Conservation (phyloP, 2,797 vertebrate genomes). For the Poecilia gillii region DNA sequence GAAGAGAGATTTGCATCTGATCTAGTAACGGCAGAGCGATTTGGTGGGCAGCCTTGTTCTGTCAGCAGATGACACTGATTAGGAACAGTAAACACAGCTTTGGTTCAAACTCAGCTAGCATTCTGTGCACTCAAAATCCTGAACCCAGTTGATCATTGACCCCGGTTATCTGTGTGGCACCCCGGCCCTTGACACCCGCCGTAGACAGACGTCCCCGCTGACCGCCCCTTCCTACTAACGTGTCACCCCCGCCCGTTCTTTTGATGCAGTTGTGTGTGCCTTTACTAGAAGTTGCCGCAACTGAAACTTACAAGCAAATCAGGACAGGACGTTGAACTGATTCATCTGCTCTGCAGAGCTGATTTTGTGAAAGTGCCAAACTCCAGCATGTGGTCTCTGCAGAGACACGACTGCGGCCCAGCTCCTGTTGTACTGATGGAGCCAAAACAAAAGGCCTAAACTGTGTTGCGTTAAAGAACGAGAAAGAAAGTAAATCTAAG, state of each 20-base stretch:
- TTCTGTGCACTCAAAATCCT: slow-evolving; percentile 8
- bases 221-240: background rate
- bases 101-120: background rate
- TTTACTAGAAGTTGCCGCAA: background rate
- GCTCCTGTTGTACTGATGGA: background rate
- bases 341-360: slow-evolving; percentile 13
- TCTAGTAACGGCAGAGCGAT: background rate
- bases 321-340: background rate
- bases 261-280: background rate
- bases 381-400: background rate
- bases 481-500: background rate
- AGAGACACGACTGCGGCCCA: background rate
- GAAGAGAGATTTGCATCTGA: background rate
- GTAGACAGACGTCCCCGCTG: background rate
- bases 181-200: slow-evolving; percentile 45
- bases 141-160: slow-evolving; percentile 19
- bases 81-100: slow-evolving; percentile 14
- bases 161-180: slow-evolving; percentile 47
- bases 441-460: slow-evolving; percentile 1
- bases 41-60: slow-evolving; percentile 12
- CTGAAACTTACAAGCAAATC: background rate
- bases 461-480: background rate
- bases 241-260: background rate
- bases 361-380: background rate
- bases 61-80: slow-evolving; percentile 10